A percentile compares a stretch with the other conserved stretches of the same genome.
phyloP scores from a whole-genome alignment of 2,888 invertebrate species.

The Hirtodrosophila confusa region DNA sequence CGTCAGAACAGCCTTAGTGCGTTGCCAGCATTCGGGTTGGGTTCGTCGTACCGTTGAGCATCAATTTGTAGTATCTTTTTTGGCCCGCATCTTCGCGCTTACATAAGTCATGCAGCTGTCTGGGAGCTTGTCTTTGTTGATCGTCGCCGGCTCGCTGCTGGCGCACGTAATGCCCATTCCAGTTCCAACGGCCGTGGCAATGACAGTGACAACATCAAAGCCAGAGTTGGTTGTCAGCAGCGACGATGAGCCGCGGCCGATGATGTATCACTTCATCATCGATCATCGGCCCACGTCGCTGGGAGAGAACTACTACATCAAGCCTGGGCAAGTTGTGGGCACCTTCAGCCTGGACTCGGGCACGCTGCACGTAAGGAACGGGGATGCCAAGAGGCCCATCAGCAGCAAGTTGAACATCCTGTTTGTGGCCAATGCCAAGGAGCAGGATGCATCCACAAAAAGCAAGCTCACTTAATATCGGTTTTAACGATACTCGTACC shows the following conservation, averaged over 20 bases:
- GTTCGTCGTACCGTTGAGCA: constrained; percentile 5
- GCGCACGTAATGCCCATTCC: constrained; percentile 6
- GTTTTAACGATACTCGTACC: background rate
- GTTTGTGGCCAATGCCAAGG: constrained; percentile 58
- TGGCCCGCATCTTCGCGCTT: background rate
- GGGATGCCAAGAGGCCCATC: constrained; percentile 48
- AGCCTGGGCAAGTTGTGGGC: constrained; percentile 77
- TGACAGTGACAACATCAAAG: constrained; percentile 21
- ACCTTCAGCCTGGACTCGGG: constrained; percentile 59
- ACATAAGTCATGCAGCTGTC: constrained; percentile 30
- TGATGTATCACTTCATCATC: constrained; percentile 68
- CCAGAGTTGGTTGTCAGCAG: constrained; percentile 38
- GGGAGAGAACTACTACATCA: constrained; percentile 76
- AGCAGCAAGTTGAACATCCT: constrained; percentile 74
- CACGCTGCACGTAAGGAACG: constrained; percentile 52
- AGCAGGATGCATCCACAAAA: constrained; percentile 14
- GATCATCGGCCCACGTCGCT: constrained; percentile 71
- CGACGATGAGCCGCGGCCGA: constrained; percentile 30
- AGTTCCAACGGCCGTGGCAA: constrained; percentile 8
- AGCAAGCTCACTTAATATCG: constrained; percentile 1
- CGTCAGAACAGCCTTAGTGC: constrained; percentile 22
- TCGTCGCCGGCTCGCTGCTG: constrained; percentile 22
- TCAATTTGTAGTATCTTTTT: constrained; percentile 4
- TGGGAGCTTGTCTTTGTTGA: constrained; percentile 22
- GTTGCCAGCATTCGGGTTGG: constrained; percentile 29